Evolutionary conservation across 2,888 invertebrate genomes (phyloP).

Genomic region (Heliconius charithonia): DNA sequence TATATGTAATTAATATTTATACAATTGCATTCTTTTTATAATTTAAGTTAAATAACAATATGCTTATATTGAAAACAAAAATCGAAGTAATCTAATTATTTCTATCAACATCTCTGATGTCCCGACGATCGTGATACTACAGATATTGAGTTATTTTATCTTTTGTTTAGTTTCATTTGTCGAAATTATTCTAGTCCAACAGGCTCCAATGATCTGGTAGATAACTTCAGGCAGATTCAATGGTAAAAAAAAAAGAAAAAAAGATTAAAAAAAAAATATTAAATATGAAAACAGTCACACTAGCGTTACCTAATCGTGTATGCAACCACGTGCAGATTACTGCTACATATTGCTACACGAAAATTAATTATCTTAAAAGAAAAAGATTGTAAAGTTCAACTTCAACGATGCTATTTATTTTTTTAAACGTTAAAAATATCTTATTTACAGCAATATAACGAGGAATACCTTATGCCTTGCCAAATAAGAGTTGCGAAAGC

Average conservation of each 20-base stretch:
- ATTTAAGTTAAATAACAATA: background rate
- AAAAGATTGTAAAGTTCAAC: background rate
- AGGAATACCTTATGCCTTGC: slow-evolving; percentile 20
- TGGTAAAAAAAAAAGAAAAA: background rate
- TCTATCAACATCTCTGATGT: background rate
- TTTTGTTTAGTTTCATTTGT: background rate
- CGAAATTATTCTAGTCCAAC: background rate
- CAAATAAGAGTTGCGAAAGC: slow-evolving; percentile 29
- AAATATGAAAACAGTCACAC: background rate
- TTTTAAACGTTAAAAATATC: slow-evolving; percentile 9
- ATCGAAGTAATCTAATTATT: background rate
- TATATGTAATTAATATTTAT: too few relatives aligned
- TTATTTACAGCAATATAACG: slow-evolving; percentile 16
- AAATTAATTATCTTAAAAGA: slow-evolving; percentile 25
- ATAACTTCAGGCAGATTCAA: background rate
- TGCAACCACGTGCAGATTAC: background rate
- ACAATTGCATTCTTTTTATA: background rate
- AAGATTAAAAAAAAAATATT: background rate
- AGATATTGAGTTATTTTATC: background rate
- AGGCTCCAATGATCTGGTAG: too few relatives aligned
- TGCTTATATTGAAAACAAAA: background rate
- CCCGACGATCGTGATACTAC: background rate
- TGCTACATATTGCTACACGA: background rate
- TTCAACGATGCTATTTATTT: slow-evolving; percentile 14
- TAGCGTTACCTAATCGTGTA: background rate